Conservation (phyloP, 2,113 vertebrate species). For the Ciconia stormi region DNA sequence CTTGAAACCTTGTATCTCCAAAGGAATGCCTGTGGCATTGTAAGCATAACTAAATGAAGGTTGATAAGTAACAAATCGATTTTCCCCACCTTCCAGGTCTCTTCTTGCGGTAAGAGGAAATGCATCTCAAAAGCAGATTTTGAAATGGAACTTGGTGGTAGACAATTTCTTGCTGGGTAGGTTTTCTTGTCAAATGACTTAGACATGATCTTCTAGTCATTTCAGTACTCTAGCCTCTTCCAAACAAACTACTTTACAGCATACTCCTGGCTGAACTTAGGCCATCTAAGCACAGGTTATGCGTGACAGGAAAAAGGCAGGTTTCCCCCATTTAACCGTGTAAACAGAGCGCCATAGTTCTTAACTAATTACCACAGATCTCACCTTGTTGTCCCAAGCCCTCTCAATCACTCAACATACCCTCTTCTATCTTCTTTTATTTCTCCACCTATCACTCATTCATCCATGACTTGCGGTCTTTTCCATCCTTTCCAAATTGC, state of each 20-base stretch:
- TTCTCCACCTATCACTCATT: constrained; percentile 38
- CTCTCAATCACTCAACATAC: constrained; percentile 28
- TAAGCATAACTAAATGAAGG: background rate
- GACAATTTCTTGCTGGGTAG: background rate
- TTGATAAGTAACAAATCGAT: background rate
- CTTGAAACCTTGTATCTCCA: background rate
- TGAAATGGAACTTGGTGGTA: background rate
- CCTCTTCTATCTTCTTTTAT: constrained; percentile 10
- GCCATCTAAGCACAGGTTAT: background rate
- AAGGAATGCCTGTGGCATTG: background rate
- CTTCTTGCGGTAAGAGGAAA: background rate
- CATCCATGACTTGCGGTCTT: background rate
- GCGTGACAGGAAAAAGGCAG: background rate
- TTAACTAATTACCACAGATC: background rate
- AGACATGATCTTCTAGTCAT: background rate
- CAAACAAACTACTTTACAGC: background rate
- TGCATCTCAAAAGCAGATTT: background rate
- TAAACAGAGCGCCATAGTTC: background rate
- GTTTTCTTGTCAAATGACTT: background rate
- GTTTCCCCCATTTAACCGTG: background rate
- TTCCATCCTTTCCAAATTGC: constrained; percentile 49
- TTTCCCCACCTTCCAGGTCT: background rate
- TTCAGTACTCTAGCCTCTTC: background rate
- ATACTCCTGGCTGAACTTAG: background rate
- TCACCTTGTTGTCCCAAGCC: background rate